Evolutionary conservation across 2,113 vertebrate species (phyloP).

Genomic region (Chloroceryle aenea): DNA sequence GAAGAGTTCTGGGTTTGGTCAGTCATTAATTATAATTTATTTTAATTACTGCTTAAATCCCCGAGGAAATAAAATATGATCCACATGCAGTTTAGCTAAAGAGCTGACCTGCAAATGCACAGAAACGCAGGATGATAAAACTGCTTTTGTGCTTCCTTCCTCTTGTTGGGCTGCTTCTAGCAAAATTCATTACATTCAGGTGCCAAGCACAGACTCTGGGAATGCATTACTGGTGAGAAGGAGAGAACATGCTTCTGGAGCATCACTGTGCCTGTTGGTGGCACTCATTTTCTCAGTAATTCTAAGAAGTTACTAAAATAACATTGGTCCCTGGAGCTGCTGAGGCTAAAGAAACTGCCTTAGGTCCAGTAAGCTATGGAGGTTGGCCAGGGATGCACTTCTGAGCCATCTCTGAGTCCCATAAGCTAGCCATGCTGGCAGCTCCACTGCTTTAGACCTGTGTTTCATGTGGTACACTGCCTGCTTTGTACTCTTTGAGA

Average conservation of each 20-base stretch:
- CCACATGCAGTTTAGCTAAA: neutral
- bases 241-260: neutral
- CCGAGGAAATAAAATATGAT: constrained; percentile 24
- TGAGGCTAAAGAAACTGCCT: neutral
- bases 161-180: neutral
- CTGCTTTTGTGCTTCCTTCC: neutral
- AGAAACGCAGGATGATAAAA: neutral
- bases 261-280: fast-evolving
- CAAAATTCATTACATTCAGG: neutral
- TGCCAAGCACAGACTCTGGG: neutral
- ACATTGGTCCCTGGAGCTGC: neutral
- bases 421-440: neutral
- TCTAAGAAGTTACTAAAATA: neutral
- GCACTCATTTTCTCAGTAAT: neutral
- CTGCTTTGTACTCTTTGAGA: neutral
- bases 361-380: neutral
- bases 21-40: constrained; percentile 49
- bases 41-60: constrained; percentile 51
- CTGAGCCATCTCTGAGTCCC: neutral
- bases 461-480: neutral
- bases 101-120: neutral
- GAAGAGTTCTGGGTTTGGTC: neutral
- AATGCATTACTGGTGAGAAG: neutral
- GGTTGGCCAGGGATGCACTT: neutral
- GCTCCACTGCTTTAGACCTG: neutral